Evolutionary conservation across 2,797 vertebrate genomes (phyloP), one percentile per base, ranked within the genome.

Genomic region (Melopsittacus undulatus): DNA sequence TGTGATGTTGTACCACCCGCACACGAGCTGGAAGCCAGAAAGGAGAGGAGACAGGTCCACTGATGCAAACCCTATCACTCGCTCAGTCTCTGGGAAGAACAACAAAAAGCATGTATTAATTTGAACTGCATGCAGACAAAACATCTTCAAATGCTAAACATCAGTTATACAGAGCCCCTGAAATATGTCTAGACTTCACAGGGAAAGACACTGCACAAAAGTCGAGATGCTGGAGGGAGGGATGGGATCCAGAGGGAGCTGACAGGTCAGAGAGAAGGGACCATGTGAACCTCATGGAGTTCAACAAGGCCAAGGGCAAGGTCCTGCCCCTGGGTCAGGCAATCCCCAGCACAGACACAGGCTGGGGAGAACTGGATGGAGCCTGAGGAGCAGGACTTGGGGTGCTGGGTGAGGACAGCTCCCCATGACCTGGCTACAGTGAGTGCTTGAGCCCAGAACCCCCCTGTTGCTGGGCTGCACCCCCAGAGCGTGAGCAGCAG

Each of bases 1-100:
- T 1, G 98, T 98, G 92, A 99, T 99, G 90, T 99, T 99, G 98
- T 99, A 99, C 99, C 99, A 99, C 23, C 99, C 99, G 4, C 99
- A 99, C 88, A 99, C 98, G 1, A 98, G 98, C 91, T 97, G 98
- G 97, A 99, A 99, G 82, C 99, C 99, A 23, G 98, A 99, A 2
- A 99, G 98, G 54, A 99, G 98, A 1, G 99, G 99, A 29, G 98
- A 99, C 38, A 99, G 98, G 96, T 99, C 99, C 67, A 99, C 99
- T 0, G 99, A 98, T 2, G 98, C 98, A 95, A 99, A 99, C n/a
- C 99, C 99, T 52, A 99, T 98, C 92, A 99, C 99, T 40, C 99
- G 98, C 57, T 99, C 99, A 1, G 98, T 96, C 86, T 99, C 99
- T 99, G 95, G 40, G 67, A 82, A 43, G 56, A 91, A 97, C 84